Conservation (phyloP, 1,140 invertebrate genomes). For the Augochlora pura region DNA sequence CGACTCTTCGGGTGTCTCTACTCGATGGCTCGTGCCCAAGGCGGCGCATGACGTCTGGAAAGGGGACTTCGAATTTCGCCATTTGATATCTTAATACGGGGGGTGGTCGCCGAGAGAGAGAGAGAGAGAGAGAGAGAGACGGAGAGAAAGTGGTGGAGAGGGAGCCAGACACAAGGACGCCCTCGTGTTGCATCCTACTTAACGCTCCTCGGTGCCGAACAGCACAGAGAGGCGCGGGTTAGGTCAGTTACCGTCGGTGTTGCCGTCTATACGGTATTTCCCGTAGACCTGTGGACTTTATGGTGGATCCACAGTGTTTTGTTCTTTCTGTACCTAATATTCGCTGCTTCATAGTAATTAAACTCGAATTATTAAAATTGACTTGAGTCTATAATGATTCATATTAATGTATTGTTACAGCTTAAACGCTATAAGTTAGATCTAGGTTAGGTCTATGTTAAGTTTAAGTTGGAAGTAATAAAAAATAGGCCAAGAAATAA, state of each 20-base stretch:
- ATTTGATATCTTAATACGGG: constrained; percentile 79
- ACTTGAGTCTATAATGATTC: no score
- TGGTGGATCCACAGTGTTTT: no score
- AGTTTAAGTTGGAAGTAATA: no score
- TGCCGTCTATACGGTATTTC: not conserved
- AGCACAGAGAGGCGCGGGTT: constrained; percentile 40
- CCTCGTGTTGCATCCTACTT: constrained; percentile 61
- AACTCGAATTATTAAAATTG: no score
- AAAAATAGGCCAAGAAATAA: no score
- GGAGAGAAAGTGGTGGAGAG: not conserved
- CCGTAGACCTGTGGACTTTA: no score
- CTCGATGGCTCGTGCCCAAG: constrained; percentile 49
- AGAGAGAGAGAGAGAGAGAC: no score
- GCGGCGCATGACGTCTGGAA: constrained; percentile 68
- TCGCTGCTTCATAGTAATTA: no score
- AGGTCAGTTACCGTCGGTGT: constrained; percentile 52
- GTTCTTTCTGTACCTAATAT: no score
- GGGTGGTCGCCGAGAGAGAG: constrained; percentile 16
- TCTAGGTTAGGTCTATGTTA: no score
- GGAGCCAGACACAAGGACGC: constrained; percentile 45
- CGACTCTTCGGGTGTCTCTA: not conserved
- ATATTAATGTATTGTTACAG: no score
- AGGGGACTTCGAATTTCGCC: constrained; percentile 72
- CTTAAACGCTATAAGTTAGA: no score
- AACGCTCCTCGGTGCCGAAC: constrained; percentile 7